Base-by-base conservation (phyloP, 2,888 invertebrate genomes). In the Drosophila nigricruria region DNA sequence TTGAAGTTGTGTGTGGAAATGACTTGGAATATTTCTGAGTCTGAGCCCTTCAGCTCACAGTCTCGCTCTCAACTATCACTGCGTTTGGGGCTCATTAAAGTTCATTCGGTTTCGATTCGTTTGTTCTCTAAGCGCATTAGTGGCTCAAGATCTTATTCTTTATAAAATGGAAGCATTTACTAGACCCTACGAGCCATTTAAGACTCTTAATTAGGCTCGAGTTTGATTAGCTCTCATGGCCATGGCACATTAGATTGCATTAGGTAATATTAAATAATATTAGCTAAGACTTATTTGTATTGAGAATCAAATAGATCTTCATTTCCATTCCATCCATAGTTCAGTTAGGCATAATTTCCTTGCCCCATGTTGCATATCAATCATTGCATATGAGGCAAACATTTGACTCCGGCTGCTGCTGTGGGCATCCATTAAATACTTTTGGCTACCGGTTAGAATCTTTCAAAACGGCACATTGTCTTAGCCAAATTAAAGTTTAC, bases 381-480 rank as follows among this genome's bases (percentile, higher is more conserved):
- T 86, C 86, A 81, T 73, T 27, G 59, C 47, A 42, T 42, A 70
- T 45, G 71, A 68, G 66, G n/a, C n/a, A n/a, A n/a, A n/a, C 69
- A 65, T 66, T 71, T 67, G 57, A 49, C 43, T 42, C n/a, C n/a
- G 38, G 34, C 34, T 38, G 38, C 38, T 67, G 73, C 60, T 68
- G 57, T 71, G 71, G 65, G 61, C 87, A 84, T 87, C 84, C 80
- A 82, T 87, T 85, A 82, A 80, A 80, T 67, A 61, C 73, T 70
- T 73, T 64, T 25, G 77, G 80, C 84, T 84, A 79, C 80, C 75
- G 74, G 69, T 69, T 70, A 47, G 78, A 62, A 82, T 79, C 86
- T 77, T 54, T 67, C 66, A 77, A 65, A 87, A 87, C 87, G 87
- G 87, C 87, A 85, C 84, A 85, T 85, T 85, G 84, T 85, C 84